phyloP scores from a whole-genome alignment of 1,140 invertebrate genomes.

The Psilanteris sp. region DNA sequence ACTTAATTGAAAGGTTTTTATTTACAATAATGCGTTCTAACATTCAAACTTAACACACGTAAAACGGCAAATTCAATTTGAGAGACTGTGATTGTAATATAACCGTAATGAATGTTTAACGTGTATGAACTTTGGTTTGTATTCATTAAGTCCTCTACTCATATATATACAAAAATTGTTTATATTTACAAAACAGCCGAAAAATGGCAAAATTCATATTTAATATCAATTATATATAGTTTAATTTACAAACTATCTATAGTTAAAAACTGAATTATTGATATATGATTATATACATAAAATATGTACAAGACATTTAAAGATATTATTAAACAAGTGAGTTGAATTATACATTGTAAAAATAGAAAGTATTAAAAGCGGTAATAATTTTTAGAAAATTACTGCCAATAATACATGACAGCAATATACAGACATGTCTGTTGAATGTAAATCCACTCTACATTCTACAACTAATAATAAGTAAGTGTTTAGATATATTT shows the following conservation, averaged over 20 bases:
- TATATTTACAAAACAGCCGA: slow-evolving; percentile 21
- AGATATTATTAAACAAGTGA: slow-evolving; percentile 1
- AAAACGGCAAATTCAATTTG: no score
- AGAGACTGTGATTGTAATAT: no score
- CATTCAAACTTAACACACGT: no score
- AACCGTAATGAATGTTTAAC: no score
- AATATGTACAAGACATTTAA: slow-evolving; percentile 17
- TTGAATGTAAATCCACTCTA: slow-evolving; percentile 11
- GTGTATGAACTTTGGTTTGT: no score
- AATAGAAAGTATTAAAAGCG: slow-evolving; percentile 19
- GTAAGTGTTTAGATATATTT: slow-evolving; percentile 9
- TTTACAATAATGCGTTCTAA: no score
- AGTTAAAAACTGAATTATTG: background rate
- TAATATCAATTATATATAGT: slow-evolving; percentile 1
- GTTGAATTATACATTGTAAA: slow-evolving; percentile 8
- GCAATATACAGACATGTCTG: background rate
- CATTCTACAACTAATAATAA: slow-evolving; percentile 10
- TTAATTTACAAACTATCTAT: no score
- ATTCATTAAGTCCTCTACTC: no score
- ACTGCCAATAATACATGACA: background rate
- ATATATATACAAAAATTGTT: no score
- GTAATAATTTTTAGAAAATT: slow-evolving; percentile 6
- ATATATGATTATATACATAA: slow-evolving; percentile 21
- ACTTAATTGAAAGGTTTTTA: no score
- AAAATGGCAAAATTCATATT: slow-evolving; percentile 13